Conservation (phyloP, 1,140 invertebrate genomes). For the Ridgeia piscesae region DNA sequence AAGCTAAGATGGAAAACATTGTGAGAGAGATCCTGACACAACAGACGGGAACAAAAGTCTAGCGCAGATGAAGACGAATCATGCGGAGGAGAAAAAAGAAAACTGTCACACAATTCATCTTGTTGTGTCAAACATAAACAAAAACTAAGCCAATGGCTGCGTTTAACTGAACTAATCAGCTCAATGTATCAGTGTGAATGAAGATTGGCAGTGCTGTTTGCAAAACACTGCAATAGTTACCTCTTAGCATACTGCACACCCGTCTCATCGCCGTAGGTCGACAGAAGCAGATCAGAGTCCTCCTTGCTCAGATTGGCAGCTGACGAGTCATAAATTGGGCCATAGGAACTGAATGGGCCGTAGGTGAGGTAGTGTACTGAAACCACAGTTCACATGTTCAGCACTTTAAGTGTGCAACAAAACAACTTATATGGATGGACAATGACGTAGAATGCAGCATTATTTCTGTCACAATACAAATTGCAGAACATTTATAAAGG, state of each 20-base stretch:
- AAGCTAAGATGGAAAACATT: too few relatives aligned
- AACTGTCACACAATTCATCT: not conserved
- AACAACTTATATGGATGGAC: not conserved
- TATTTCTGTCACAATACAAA: too few relatives aligned
- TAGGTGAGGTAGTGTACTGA: constrained; percentile 87
- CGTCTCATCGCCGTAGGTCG: constrained; percentile 88
- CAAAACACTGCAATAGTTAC: constrained; percentile 31
- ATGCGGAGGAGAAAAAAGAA: not conserved
- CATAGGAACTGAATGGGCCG: constrained; percentile 92
- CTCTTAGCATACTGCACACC: constrained; percentile 77
- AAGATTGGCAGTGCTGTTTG: not conserved
- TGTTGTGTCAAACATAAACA: not conserved
- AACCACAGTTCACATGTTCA: constrained; percentile 34
- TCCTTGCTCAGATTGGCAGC: constrained; percentile 92
- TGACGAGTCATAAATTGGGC: constrained; percentile 91
- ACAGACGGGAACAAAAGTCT: too few relatives aligned
- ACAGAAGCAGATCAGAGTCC: constrained; percentile 86
- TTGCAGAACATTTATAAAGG: too few relatives aligned
- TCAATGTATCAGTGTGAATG: not conserved
- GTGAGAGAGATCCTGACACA: too few relatives aligned
- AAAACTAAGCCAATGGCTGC: not conserved
- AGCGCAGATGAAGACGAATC: too few relatives aligned
- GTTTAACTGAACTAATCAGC: not conserved
- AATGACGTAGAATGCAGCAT: too few relatives aligned
- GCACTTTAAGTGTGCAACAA: not conserved